Base-by-base conservation (phyloP, 2,888 invertebrate genomes). In the Melanotus villosus region DNA sequence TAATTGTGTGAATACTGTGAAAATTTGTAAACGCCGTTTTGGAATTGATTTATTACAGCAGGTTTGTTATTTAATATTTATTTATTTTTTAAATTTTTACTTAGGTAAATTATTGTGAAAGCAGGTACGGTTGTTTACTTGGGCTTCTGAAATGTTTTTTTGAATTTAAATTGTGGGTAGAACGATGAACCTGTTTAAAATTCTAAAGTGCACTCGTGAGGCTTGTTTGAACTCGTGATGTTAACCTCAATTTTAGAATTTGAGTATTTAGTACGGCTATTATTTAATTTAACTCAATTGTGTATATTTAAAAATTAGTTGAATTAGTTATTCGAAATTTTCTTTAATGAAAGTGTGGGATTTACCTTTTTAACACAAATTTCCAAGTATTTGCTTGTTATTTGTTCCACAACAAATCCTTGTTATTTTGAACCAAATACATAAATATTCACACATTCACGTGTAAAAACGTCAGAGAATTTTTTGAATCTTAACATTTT, bases 121-220 rank as follows among this genome's bases (percentile, higher is more conserved):
- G n/a, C 32, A 32, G 34, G 34, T 12, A 34, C 34, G 34, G 34
- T 34, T 34, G 34, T 43, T 19, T 19, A 19, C 43, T 43, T 19
- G 18, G 43, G 16, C 1, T 19, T 43, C 43, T 9, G 19, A 43
- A 43, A 43, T 43, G n/a, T 19, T 18, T 43, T 43, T 19, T 43
- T 19, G 43, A 14, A 23, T 50, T 50, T 50, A 50, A 30, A 50
- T 50, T 50, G 26, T 30, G 23, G 26, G 12, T 26, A 26, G 50
- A 26, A 26, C 50, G 12, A 50, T 26, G 50, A 50, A 50, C 50
- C 50, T 50, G 50, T 26, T 50, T 50, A 14, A 12, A 23, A 26
- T 30, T 7, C 12, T 26, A 14, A 6, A 26, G 14, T 50, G n/a
- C 12, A 26, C 23, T 47, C 23, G 21, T 47, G 47, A 4, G 3